Percentiles rank a stretch among this genome's conserved stretches.
Evolutionary conservation across 2,113 vertebrate genomes (phyloP).

Genomic region (Daphoenositta chrysoptera): DNA sequence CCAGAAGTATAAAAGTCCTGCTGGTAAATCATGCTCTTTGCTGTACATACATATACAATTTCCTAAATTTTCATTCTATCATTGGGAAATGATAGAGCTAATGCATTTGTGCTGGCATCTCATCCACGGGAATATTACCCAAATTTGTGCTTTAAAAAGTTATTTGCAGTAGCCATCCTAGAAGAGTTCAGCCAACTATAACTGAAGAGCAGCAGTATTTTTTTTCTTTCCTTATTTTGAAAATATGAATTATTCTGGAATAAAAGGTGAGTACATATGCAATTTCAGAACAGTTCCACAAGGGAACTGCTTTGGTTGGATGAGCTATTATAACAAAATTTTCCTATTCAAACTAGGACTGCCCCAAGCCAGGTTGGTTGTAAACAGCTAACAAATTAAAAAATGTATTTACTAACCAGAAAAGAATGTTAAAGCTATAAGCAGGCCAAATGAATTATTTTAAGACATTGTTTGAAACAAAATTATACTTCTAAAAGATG

Average conservation of each 20-base stretch:
- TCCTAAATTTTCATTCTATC: neutral
- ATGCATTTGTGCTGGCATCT: neutral
- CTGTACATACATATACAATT: accelerated
- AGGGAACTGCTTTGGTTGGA: neutral
- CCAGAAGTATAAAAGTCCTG: neutral
- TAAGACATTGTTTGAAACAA: neutral
- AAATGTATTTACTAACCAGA: neutral
- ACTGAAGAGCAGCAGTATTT: neutral
- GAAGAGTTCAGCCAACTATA: neutral
- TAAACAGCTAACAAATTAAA: neutral
- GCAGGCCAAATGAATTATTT: neutral
- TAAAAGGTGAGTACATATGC: neutral
- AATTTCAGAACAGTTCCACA: neutral
- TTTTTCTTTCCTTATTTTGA: neutral
- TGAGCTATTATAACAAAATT: neutral
- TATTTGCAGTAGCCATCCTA: neutral
- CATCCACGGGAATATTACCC: neutral
- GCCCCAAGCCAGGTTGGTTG: neutral
- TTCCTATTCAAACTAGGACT: neutral
- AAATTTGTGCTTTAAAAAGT: neutral
- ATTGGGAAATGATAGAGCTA: neutral
- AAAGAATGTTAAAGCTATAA: neutral
- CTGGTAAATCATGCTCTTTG: neutral
- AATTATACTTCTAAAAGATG: neutral
- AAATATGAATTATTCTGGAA: neutral